Conservation (phyloP, 2,797 vertebrate genomes). For the Bovichtus diacanthus region DNA sequence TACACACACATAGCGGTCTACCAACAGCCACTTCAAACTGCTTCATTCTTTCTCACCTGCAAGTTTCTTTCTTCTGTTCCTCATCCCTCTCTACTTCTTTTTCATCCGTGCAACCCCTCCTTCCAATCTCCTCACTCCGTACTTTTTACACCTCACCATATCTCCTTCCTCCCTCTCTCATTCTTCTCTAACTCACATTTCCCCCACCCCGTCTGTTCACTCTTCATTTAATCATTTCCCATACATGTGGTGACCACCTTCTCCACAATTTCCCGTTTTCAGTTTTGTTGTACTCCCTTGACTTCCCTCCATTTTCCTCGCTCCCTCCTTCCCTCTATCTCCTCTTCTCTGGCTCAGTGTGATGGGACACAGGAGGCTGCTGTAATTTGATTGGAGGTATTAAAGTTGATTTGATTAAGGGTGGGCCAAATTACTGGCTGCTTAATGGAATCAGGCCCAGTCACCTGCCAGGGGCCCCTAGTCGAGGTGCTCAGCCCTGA, state of each 20-base stretch:
- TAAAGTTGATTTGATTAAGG: conserved; percentile 79
- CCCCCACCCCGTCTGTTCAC: background rate
- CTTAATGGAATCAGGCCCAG: conserved; percentile 75
- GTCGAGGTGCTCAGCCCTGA: conserved; percentile 43
- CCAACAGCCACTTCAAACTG: background rate
- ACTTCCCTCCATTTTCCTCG: conserved; percentile 6
- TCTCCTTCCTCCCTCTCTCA: background rate
- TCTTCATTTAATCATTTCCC: conserved; percentile 2
- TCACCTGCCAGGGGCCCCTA: conserved; percentile 63
- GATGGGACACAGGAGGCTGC: conserved; percentile 71
- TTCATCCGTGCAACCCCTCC: background rate
- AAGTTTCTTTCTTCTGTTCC: background rate
- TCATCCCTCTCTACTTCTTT: background rate
- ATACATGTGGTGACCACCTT: background rate
- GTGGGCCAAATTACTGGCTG: conserved; percentile 73
- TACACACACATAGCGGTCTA: background rate
- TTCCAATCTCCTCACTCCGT: background rate
- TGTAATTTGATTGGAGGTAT: conserved; percentile 78
- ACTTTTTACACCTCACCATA: background rate
- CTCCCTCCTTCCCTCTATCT: conserved; percentile 12
- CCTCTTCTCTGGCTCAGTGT: conserved; percentile 43
- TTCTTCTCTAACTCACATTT: background rate
- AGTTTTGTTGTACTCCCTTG: background rate
- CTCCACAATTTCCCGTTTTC: background rate
- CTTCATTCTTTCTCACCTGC: background rate